Evolutionary conservation across 1,140 invertebrate genomes (phyloP), one percentile per base, ranked within the genome.

Genomic region (Lucilia cuprina): DNA sequence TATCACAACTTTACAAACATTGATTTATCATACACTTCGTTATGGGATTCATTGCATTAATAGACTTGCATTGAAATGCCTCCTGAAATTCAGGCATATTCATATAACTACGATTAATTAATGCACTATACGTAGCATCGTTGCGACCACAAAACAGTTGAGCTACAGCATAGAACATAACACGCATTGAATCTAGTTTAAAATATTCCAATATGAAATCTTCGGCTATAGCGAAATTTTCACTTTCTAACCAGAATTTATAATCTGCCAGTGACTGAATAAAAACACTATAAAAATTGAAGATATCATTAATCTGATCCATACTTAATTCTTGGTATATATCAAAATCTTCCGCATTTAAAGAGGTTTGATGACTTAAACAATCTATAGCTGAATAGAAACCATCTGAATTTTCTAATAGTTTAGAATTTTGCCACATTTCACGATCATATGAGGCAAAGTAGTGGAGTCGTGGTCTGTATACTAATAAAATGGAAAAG

Each of bases 151-250:
- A 90, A 17, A 87, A 50, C 34, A 87, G 86, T 30, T 90, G 89
- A 1, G 89, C 89, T 41, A 87, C 89, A 2, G 89, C 89, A 86
- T 90, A 90, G 80, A 90, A 90, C 34, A 89, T 82, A 5, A 90
- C 84, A 14, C 84, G 87, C 9, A 85, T 84, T 5, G 88, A 83
- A 74, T 88, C 82, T 30, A 90, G 74, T 4, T 86, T 83, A 14
- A 89, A 90, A 78, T 87, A 87, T 50, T 90, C 85, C 34, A 90
- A 80, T 4, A 90, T 88, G 60, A 87, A 87, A 80, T 86, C 86
- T 41, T 90, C 89, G n/a, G 89, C 89, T 74, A 90, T 90, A n/a
- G 86, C 84, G 41, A 90, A 90, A 21, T 86, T 83, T 19, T 90
- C 89, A 34, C 89, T 88, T 25, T 88, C 84, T 10, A 90, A 65